phyloP scores from a whole-genome alignment of 2,113 vertebrate species.

The Ondatra zibethicus region DNA sequence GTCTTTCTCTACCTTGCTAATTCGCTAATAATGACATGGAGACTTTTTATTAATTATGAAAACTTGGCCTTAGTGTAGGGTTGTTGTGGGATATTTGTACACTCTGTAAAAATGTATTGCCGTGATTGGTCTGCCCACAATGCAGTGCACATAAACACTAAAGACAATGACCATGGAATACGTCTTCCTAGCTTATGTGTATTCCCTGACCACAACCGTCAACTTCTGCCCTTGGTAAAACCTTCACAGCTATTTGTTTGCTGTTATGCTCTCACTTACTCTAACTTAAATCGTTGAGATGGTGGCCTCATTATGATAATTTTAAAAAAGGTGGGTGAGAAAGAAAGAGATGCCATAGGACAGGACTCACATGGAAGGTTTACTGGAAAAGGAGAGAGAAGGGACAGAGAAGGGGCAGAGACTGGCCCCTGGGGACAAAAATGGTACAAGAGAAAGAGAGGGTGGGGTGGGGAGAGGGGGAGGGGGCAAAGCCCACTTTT shows the following conservation, averaged over 20 bases:
- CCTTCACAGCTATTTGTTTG: background rate
- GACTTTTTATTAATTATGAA: background rate
- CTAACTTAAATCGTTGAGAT: background rate
- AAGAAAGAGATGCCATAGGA: too few species aligned
- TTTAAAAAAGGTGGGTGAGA: too few species aligned
- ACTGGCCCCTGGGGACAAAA: too few species aligned
- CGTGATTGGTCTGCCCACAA: background rate
- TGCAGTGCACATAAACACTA: background rate
- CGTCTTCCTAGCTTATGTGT: background rate
- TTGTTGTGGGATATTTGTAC: background rate
- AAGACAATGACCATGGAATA: background rate
- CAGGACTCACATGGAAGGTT: too few species aligned
- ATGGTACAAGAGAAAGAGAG: too few species aligned
- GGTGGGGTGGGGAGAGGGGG: too few species aligned
- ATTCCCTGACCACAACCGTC: conserved; percentile 5
- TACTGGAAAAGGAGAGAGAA: too few species aligned
- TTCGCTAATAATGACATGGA: background rate
- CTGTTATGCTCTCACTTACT: background rate
- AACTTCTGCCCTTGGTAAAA: background rate
- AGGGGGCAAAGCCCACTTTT: too few species aligned
- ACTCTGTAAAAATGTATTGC: background rate
- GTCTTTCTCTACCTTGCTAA: background rate
- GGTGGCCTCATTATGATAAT: too few species aligned
- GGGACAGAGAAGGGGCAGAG: too few species aligned
- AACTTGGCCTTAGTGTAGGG: background rate